Evolutionary conservation across 2,888 invertebrate species (phyloP).

Genomic region (Serripes groenlandicus): DNA sequence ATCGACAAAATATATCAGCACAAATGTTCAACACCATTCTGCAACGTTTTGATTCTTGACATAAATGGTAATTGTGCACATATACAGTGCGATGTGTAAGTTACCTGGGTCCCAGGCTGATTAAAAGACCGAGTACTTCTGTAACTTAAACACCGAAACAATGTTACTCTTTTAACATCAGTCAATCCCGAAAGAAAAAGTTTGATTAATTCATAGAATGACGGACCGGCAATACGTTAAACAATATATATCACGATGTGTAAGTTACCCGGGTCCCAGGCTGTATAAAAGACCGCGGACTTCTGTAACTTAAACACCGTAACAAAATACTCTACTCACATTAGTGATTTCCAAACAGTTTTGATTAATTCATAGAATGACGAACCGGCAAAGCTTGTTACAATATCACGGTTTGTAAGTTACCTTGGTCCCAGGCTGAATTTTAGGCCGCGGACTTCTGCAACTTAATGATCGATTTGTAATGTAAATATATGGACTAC

Average conservation of each 20-base stretch:
- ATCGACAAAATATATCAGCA: not conserved
- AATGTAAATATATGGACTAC: no score
- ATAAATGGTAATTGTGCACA: no score
- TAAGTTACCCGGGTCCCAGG: constrained; percentile 36
- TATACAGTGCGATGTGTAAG: constrained; percentile 31
- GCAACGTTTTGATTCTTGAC: no score
- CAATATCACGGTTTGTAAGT: constrained; percentile 47
- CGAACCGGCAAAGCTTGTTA: no score
- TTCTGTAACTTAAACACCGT: constrained; percentile 16
- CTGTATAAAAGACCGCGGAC: constrained; percentile 13
- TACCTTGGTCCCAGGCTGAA: constrained; percentile 45
- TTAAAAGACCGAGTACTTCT: constrained; percentile 12
- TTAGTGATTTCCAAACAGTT: no score
- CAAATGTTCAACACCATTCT: not conserved
- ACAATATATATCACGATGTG: no score
- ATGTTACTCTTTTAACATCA: no score
- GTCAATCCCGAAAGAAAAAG: no score
- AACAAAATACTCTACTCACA: no score
- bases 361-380: no score
- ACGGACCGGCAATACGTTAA: no score
- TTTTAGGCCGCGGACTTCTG: constrained; percentile 31
- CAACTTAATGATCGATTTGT: constrained; percentile 30
- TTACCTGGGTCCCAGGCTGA: constrained; percentile 29
- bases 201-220: no score
- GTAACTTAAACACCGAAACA: constrained; percentile 14